Base-by-base conservation (phyloP, 2,888 invertebrate species). In the Habroteleia sp. region DNA sequence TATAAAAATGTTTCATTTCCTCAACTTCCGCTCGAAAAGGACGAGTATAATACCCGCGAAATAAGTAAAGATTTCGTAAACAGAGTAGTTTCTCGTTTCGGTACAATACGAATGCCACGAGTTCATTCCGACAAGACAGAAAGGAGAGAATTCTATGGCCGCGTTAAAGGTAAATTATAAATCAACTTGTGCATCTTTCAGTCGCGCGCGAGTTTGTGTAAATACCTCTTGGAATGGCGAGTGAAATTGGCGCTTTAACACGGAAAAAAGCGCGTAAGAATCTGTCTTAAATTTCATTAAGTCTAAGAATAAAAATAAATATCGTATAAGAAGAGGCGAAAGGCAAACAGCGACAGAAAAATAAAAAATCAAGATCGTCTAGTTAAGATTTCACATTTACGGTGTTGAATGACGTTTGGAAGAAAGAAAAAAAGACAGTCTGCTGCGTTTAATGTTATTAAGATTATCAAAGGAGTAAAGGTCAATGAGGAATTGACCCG, bases 151-250 rank as follows among this genome's bases (percentile, higher is more conserved):
- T 62, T 56, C 60, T 52, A 68, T 52, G 41, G 33, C 50, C 68
- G 68, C 56, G 72, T 77, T 50, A 71, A 66, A 39, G 58, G 60
- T 77, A 60, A 72, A 77, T 77, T 72, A 74, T 74, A 77, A 72
- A 77, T 74, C 72, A 74, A 50, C 42, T 44, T 44, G 46, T 74
- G 68, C 74, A 77, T 77, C 68, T 65, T 77, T 74, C 72, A 77
- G 50, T 46, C 17, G 48, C 39, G 35, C 69, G 41, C 29, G 31
- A 44, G 69, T 52, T 68, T 69, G 46, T 75, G 60, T 71, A 71
- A 75, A 71, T 69, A 52, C 46, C 46, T 60, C 48, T 52, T 50
- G 41, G 63, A 50, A 50, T 56, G 20, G 50, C 50, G 58, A 56
- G 46, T 33, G 14, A 54, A 73, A 74, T 74, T 60, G 71, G 54